Conservation (phyloP, 2,113 vertebrate genomes). For the Myotis davidii region DNA sequence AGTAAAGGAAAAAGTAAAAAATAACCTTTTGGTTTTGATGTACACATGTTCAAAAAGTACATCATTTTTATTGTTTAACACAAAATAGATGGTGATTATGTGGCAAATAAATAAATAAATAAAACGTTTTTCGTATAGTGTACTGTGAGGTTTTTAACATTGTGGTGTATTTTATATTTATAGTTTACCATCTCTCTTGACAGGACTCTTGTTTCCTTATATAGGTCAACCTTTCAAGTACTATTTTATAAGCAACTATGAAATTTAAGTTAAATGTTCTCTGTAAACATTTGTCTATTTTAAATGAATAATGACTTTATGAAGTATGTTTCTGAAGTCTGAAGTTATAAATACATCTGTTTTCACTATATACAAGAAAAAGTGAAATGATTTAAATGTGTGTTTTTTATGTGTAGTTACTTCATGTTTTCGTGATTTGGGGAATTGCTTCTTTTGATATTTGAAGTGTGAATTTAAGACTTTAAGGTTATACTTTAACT, state of each 20-base stretch:
- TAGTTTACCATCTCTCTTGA: constrained; percentile 51
- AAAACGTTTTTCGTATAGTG: constrained; percentile 45
- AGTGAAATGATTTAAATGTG: constrained; percentile 43
- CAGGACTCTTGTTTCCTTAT: no score
- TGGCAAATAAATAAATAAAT: no score
- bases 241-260: no score
- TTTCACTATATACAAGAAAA: constrained; percentile 54
- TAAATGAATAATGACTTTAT: constrained; percentile 47
- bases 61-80: constrained; percentile 59
- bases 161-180: constrained; percentile 54
- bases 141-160: constrained; percentile 53
- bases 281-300: constrained; percentile 69
- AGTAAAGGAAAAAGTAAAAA: no score
- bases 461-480: constrained; percentile 57
- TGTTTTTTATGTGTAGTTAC: constrained; percentile 15
- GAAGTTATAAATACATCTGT: constrained; percentile 54
- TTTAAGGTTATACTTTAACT: constrained; percentile 49
- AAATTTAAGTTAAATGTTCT: constrained; percentile 58
- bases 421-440: constrained; percentile 50
- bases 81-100: constrained; percentile 14
- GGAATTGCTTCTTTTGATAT: constrained; percentile 61
- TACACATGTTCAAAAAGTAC: not conserved
- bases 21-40: no score
- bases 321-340: constrained; percentile 34
- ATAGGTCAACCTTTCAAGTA: no score